Evolutionary conservation across 2,888 invertebrate species (phyloP), one percentile per base, ranked within the genome.

Genomic region (Stenichneumon culpator): DNA sequence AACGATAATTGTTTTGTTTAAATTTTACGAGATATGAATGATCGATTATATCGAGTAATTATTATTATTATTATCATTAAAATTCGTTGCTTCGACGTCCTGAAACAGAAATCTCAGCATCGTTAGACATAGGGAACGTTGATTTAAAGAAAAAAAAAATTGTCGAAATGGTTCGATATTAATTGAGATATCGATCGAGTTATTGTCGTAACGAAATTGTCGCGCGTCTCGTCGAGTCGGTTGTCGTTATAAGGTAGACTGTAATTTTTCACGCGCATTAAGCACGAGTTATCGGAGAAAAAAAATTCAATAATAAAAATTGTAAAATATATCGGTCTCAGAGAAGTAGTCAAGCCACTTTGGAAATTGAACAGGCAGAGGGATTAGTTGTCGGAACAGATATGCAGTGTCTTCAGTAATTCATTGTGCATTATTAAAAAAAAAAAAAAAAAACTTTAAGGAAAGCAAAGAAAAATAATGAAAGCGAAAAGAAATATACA

Each of bases 401-500:
- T 25, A 60, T 60, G 25, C 60, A 60, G 16, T 25, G 60, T 60
- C 6, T 4, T 60, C 16, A 32, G 28, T 28, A 67, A 52, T 74
- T 44, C 16, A 28, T 47, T 73, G 54, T 44, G 44, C 7, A 16
- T 16, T 6, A 5, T 39, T 39, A 57, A 19, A 19, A 6, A 88
- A 73, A 80, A 73, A 70, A 28, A 28, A 28, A 28, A 32, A 32
- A 5, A 32, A 32, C 5, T 6, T 83, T 82, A 67, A 79, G 32
- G 54, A 82, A 54, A 68, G 69, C 44, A 67, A 68, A 79, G 25
- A 36, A 79, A 16, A 68, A 79, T 39, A 57, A 63, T 72, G 73
- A 75, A 72, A 73, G 19, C 52, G 19, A 77, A 83, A 80, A 79
- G n/a, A 86, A 80, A 83, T 87, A 94, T 96, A 98, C 99, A 95